Evolutionary conservation across 2,888 invertebrate species (phyloP), one percentile per base, ranked within the genome.

Genomic region (Pachymerium ferrugineum): DNA sequence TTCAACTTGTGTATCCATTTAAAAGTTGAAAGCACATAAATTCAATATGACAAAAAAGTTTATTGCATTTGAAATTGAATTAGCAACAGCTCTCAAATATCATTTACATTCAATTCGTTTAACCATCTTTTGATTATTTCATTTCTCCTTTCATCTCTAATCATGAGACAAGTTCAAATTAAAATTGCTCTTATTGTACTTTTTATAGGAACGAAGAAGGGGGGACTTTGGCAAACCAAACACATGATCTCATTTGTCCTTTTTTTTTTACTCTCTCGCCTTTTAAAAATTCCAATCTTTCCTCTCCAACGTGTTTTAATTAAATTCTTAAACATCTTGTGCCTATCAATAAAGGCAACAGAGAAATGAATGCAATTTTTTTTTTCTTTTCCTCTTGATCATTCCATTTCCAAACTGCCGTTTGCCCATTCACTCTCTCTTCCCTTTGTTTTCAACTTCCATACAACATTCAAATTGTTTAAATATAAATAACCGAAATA

Each of bases 281-380:
- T 62, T 62, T 62, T 62, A 62, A 62, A 62, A 62, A 62, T 62
- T 62, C 62, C 62, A 62, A 62, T 62, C 62, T 62, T 62, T 62
- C 62, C 62, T 62, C 62, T 25, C 62, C n/a, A n/a, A 62, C 62
- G 62, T 25, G 62, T 62, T 62, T 62, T 62, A 62, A 62, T 62
- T 62, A 62, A 62, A 62, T 62, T 62, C 62, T 62, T 62, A 62
- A 62, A 62, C 62, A 62, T 62, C 62, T 62, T 62, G 62, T 28
- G 62, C 62, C 62, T 62, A 62, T 62, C 62, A 62, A 62, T 62
- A 62, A 62, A 62, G 62, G 62, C 62, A 62, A 62, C 28, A 28
- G 25, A 12, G 47, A 54, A 54, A 54, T 54, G 16, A 54, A 54
- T 62, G 25, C 62, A 62, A 28, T 62, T 38, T 38, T 38, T 33